A percentile compares a stretch with the other conserved stretches of the same genome.
phyloP scores from a whole-genome alignment of 2,888 invertebrate genomes.

The Cryptocephalus moraei region DNA sequence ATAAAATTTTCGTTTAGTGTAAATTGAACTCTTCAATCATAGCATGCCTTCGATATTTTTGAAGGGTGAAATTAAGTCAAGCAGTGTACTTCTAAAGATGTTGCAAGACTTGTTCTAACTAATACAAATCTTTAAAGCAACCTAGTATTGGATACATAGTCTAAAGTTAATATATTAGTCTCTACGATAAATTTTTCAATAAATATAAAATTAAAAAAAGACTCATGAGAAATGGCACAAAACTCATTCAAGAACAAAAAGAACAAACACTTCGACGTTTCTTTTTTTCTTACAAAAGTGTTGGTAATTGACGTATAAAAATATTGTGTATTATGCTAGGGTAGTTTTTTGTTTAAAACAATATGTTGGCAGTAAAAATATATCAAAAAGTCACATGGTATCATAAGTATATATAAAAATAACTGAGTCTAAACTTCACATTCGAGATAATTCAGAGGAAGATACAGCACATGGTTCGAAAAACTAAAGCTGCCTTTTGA shows the following conservation, averaged over 20 bases:
- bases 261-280: conserved; percentile 11
- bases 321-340: conserved; percentile 13
- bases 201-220: conserved; percentile 1
- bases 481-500: too few species aligned
- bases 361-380: conserved; percentile 4
- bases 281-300: background rate
- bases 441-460: too few species aligned
- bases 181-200: background rate
- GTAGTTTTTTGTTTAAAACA: conserved; percentile 2
- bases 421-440: too few species aligned
- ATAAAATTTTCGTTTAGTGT: too few species aligned
- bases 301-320: conserved; percentile 15
- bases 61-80: too few species aligned
- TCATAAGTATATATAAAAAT: too few species aligned
- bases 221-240: conserved; percentile 14
- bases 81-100: too few species aligned
- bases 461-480: too few species aligned
- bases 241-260: background rate
- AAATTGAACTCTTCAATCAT: too few species aligned
- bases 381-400: too few species aligned
- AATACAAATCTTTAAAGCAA: conserved; percentile 14
- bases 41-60: too few species aligned
- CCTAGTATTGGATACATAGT: conserved; percentile 9
- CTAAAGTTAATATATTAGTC: conserved; percentile 11
- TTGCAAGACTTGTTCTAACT: conserved; percentile 3